Conservation (phyloP, 2,797 vertebrate species). For the Brachymystax lenok region DNA sequence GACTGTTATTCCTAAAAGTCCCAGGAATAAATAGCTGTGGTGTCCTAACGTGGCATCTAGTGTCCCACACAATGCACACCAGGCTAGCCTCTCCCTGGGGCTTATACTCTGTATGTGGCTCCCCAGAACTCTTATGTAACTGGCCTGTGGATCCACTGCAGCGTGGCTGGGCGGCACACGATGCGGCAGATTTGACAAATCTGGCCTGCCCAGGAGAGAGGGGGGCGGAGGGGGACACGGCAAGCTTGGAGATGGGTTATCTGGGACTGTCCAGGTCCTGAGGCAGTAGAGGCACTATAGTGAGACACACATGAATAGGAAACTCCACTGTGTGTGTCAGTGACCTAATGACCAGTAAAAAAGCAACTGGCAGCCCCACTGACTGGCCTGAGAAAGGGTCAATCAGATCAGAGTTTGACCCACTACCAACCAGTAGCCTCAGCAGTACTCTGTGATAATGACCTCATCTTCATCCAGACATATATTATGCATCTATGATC, state of each 20-base stretch:
- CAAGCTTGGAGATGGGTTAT: background rate
- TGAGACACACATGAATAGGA: background rate
- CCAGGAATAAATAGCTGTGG: no score
- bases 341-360: conserved; percentile 3
- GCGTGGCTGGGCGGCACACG: conserved; percentile 15
- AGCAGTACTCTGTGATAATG: background rate
- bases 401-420: no score
- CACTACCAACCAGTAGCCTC: background rate
- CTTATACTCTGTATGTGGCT: background rate
- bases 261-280: conserved; percentile 10
- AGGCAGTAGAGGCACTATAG: background rate
- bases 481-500: background rate
- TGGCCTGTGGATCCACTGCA: conserved; percentile 27
- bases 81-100: background rate
- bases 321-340: background rate
- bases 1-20: no score
- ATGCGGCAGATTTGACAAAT: conserved; percentile 13
- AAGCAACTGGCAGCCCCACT: background rate
- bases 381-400: background rate
- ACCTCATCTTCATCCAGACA: background rate
- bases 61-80: background rate
- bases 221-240: background rate
- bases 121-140: conserved; percentile 33
- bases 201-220: background rate
- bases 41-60: no score